Evolutionary conservation across 2,113 vertebrate species (phyloP), one percentile per base, ranked within the genome.

Genomic region (Pelmatolapia mariae): DNA sequence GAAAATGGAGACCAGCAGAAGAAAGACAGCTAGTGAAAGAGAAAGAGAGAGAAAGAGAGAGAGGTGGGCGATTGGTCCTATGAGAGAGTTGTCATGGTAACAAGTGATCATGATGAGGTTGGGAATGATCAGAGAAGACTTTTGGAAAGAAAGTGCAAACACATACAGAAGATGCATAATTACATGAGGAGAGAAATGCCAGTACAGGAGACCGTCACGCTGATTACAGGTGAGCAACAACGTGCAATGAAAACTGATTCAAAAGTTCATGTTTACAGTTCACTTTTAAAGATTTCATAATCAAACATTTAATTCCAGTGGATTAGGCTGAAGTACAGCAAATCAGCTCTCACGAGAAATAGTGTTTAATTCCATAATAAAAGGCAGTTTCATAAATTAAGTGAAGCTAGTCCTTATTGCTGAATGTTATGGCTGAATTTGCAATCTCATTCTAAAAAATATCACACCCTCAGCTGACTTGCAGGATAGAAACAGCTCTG

Each of bases 41-140:
- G 87, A 61, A 33, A 87, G 61, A 86, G 85, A 59, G 80, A 80
- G 59, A 92, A 54, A 87, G 88, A 86, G 84, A 91, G 88, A 85
- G 92, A 93, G 86, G 95, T 96, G 93, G 96, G 96, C 94, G 95
- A 96, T 88, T 91, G 89, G 87, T 93, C 92, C 90, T 87, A 38
- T 80, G 91, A 95, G 89, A 90, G 80, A 76, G 96, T 96, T 89
- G 96, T 96, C 96, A 96, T 96, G 95, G 96, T 94, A 96, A 96
- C 96, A 90, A 94, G 89, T 89, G 87, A 94, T 95, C 89, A 95
- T 86, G 89, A 96, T 93, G 87, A 94, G 92, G 83, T 73, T 92
- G 82, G 90, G 80, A 84, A 84, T 90, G 93, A 94, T 92, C 87
- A 94, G 83, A 86, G 90, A 94, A 68, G 87, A 89, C 86, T 89